These are phyloP conservation scores for Acanthurus tractus DNA, from an alignment of 2,797 vertebrate species.

Conservation along the genomic window DNA sequence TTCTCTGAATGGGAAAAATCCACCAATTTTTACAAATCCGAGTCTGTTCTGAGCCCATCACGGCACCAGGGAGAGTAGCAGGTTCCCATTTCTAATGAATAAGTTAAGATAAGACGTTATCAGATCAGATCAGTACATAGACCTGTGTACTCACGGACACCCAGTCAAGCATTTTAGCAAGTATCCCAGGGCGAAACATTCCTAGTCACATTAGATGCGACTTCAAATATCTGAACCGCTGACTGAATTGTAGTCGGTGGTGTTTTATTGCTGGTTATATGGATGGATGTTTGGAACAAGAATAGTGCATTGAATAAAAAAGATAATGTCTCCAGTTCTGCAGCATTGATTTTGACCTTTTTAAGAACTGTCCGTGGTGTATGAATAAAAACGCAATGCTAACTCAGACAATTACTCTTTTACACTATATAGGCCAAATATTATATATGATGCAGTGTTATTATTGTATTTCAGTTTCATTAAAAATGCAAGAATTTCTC, in stretches of 20 bases:
- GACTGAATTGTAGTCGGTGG: neutral
- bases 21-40: neutral
- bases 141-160: too few species aligned
- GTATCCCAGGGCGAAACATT: too few species aligned
- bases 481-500: neutral
- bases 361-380: neutral
- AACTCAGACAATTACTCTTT: neutral
- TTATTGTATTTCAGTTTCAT: too few species aligned
- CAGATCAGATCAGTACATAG: too few species aligned
- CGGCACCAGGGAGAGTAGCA: too few species aligned
- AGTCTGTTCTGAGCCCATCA: neutral
- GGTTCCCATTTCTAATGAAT: too few species aligned
- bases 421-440: neutral
- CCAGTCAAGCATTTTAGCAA: too few species aligned
- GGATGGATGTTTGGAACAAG: neutral
- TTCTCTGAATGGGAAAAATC: neutral
- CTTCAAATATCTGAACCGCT: neutral
- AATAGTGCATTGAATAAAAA: neutral
- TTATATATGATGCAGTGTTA: neutral
- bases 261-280: neutral
- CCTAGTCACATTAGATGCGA: neutral
- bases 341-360: neutral
- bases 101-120: too few species aligned
- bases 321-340: neutral
- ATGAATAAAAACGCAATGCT: neutral